These are phyloP conservation scores for Atta colombica DNA, from an alignment of 1,140 invertebrate genomes.

Conservation along the genomic window DNA sequence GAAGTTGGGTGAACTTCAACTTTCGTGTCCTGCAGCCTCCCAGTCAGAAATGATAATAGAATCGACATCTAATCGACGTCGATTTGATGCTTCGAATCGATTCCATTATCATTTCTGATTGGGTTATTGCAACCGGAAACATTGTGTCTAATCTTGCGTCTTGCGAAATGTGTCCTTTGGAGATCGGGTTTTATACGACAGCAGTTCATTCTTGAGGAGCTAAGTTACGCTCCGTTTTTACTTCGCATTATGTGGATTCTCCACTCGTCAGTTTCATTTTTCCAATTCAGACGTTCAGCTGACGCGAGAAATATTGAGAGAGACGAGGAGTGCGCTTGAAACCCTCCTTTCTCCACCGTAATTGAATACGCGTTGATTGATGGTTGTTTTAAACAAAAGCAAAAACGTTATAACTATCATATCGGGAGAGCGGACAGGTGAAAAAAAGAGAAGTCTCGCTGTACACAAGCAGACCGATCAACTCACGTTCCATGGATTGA, in stretches of 20 bases:
- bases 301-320: constrained; percentile 47
- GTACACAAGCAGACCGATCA: constrained; percentile 52
- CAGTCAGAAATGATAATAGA: no score
- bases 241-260: constrained; percentile 30
- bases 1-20: no score
- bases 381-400: constrained; percentile 57
- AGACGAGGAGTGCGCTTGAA: constrained; percentile 45
- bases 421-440: constrained; percentile 45
- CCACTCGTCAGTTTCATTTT: constrained; percentile 53
- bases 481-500: constrained; percentile 39
- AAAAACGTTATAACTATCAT: constrained; percentile 59
- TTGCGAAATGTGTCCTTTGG: no score
- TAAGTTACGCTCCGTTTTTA: constrained; percentile 13
- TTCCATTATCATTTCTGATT: no score
- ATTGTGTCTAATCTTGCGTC: no score
- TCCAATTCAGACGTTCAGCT: constrained; percentile 33
- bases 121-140: no score
- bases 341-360: background rate
- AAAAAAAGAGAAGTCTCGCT: constrained; percentile 46
- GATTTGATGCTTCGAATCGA: no score
- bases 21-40: no score
- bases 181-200: no score
- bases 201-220: background rate
- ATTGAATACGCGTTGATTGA: constrained; percentile 59
- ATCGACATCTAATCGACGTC: no score